phyloP scores from a whole-genome alignment of 92 coral and sea anemone genomes.

The Muricea muricata region DNA sequence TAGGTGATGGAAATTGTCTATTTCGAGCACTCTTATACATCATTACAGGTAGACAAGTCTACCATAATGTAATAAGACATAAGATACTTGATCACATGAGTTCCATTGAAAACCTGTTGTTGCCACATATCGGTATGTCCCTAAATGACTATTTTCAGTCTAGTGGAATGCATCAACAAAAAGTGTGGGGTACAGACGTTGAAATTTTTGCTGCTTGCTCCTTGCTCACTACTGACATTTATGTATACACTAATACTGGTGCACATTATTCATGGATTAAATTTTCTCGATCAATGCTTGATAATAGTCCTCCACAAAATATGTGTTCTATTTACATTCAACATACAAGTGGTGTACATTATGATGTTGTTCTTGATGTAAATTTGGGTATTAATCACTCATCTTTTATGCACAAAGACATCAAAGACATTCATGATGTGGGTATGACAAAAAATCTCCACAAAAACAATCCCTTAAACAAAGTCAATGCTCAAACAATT shows the following conservation, averaged over 20 bases:
- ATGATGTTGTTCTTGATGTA: conserved; percentile 80
- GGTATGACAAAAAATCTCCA: background rate
- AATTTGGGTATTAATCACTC: background rate
- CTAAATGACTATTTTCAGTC: conserved; percentile 44
- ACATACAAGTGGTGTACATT: conserved; percentile 68
- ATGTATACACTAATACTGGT: conserved; percentile 56
- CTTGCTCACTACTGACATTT: too few species aligned
- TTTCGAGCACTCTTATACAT: conserved; percentile 58
- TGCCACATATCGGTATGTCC: conserved; percentile 50
- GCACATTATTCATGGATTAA: conserved; percentile 58
- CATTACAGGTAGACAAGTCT: conserved; percentile 68
- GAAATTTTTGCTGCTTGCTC: conserved; percentile 70
- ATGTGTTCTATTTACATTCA: conserved; percentile 57
- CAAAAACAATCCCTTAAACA: too few species aligned
- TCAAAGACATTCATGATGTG: too few species aligned
- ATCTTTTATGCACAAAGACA: too few species aligned
- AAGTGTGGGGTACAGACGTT: conserved; percentile 77
- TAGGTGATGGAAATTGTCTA: conserved; percentile 79
- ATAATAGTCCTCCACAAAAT: conserved; percentile 36
- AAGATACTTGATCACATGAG: conserved; percentile 58
- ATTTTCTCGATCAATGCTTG: conserved; percentile 63
- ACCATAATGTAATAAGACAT: conserved; percentile 56
- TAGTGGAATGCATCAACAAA: conserved; percentile 60
- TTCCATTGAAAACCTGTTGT: conserved; percentile 48
- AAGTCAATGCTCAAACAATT: too few species aligned